These are phyloP conservation scores for Melozone crissalis DNA, from an alignment of 2,113 vertebrate species.

Conservation along the genomic window DNA sequence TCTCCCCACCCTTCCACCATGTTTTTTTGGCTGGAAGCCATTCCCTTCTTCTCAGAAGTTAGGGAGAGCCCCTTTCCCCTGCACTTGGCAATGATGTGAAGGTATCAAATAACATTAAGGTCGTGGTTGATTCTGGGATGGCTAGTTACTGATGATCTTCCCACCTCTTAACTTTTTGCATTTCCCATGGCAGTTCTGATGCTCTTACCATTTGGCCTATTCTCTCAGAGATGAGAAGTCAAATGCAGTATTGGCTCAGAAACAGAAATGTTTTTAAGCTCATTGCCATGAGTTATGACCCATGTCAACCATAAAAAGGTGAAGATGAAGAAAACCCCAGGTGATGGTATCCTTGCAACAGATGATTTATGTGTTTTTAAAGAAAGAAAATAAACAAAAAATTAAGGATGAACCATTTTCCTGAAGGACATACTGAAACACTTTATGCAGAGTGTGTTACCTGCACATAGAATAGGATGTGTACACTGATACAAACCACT, in stretches of 20 bases:
- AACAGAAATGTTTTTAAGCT: background rate
- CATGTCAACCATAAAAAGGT: background rate
- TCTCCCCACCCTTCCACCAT: background rate
- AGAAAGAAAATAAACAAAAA: background rate
- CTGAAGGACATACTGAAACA: background rate
- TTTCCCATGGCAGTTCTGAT: background rate
- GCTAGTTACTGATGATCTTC: background rate
- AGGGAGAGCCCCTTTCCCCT: background rate
- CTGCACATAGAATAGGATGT: background rate
- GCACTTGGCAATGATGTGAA: background rate
- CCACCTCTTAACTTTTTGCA: background rate
- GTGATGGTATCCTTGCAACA: background rate
- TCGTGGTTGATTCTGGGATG: background rate
- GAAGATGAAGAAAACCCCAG: background rate
- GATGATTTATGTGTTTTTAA: background rate
- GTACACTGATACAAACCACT: accelerated
- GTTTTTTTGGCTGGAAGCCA: background rate
- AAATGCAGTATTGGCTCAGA: background rate
- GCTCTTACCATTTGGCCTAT: background rate
- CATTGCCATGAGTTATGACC: background rate
- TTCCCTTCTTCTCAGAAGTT: background rate
- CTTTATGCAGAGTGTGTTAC: accelerated
- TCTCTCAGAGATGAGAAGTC: background rate
- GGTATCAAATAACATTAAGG: background rate
- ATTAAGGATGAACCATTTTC: background rate